Evolutionary conservation across 2,113 vertebrate species (phyloP).

Genomic region (Limanda limanda): DNA sequence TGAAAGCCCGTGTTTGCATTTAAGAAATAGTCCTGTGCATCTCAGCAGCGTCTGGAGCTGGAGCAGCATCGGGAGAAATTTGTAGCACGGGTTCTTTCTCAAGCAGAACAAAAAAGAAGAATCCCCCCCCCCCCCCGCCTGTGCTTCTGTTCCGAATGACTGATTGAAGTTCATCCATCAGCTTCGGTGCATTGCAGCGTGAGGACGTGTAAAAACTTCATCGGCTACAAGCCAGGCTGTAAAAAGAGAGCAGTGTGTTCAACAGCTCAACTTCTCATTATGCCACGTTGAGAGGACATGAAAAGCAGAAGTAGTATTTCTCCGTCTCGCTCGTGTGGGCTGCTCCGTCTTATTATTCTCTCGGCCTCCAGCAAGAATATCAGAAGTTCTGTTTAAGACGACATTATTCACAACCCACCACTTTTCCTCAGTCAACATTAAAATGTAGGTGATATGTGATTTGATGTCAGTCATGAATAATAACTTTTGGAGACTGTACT

Average conservation of each 20-base stretch:
- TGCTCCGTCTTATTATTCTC: slow-evolving; percentile 40
- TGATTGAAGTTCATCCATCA: slow-evolving; percentile 66
- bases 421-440: slow-evolving; percentile 47
- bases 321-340: slow-evolving; percentile 9
- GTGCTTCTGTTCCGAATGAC: slow-evolving; percentile 28
- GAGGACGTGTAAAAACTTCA: slow-evolving; percentile 35
- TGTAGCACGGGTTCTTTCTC: slow-evolving; percentile 7
- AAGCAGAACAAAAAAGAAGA: slow-evolving; percentile 3
- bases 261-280: slow-evolving; percentile 44
- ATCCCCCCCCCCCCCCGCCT: slow-evolving; percentile 10
- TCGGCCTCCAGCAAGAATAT: slow-evolving; percentile 34
- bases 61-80: not conserved
- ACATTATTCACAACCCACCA: slow-evolving; percentile 48
- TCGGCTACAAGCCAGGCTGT: slow-evolving; percentile 11
- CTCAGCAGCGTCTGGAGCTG: slow-evolving; percentile 39
- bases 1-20: slow-evolving; percentile 66
- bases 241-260: slow-evolving; percentile 35
- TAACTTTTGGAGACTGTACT: slow-evolving; percentile 54
- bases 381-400: slow-evolving; percentile 35
- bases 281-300: slow-evolving; percentile 44
- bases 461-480: slow-evolving; percentile 54
- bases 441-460: slow-evolving; percentile 53
- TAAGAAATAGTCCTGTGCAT: slow-evolving; percentile 39
- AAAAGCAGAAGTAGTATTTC: slow-evolving; percentile 28
- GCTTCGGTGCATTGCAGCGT: slow-evolving; percentile 13